These are phyloP conservation scores for Colletes latitarsis DNA, from an alignment of 1,140 invertebrate genomes.

Conservation along the genomic window DNA sequence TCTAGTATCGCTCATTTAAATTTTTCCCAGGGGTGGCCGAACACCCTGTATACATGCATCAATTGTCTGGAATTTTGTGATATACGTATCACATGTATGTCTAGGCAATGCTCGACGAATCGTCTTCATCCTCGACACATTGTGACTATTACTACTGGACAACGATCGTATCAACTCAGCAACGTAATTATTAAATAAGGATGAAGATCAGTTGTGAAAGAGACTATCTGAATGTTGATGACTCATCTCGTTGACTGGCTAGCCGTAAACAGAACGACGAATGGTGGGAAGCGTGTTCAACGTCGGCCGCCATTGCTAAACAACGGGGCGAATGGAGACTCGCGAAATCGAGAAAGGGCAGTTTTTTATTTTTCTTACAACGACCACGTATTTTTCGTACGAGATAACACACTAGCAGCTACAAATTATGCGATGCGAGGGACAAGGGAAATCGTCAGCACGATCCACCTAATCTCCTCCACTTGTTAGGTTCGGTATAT, in stretches of 20 bases:
- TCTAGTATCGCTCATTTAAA: too few relatives aligned
- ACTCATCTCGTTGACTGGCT: conserved; percentile 50
- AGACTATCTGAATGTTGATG: conserved; percentile 27
- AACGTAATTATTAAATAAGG: not conserved
- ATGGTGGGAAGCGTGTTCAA: conserved; percentile 20
- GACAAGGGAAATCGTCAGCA: too few relatives aligned
- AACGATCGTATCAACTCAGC: conserved; percentile 18
- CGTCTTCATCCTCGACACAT: conserved; percentile 15
- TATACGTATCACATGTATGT: conserved; percentile 4
- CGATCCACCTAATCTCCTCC: too few relatives aligned
- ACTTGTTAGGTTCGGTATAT: too few relatives aligned
- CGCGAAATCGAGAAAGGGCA: conserved; percentile 40
- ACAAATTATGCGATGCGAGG: too few relatives aligned
- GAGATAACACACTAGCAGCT: not conserved
- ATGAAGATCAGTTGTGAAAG: conserved; percentile 9
- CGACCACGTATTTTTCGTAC: conserved; percentile 60
- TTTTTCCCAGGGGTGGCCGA: too few relatives aligned
- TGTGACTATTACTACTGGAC: conserved; percentile 21
- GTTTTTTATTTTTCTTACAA: conserved; percentile 69
- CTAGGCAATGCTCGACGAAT: conserved; percentile 11
- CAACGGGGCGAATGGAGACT: not conserved
- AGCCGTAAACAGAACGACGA: conserved; percentile 16
- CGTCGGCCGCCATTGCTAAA: conserved; percentile 16
- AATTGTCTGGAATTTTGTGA: too few relatives aligned
- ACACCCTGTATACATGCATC: too few relatives aligned